Percentiles rank a stretch among this genome's conserved stretches.
phyloP scores from a whole-genome alignment of 1,140 invertebrate species.

The Battus philenor region DNA sequence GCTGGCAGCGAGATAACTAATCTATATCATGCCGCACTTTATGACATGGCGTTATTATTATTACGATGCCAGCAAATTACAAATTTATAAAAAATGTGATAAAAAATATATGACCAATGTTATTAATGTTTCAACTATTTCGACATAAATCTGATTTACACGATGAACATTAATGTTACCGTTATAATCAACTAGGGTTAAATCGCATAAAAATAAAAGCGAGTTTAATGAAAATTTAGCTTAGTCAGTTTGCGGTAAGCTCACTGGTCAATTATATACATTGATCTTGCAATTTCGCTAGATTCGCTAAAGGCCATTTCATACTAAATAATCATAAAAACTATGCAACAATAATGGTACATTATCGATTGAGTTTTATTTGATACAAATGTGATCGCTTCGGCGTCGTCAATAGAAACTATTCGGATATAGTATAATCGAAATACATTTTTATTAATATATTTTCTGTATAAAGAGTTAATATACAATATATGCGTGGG shows the following conservation, averaged over 20 bases:
- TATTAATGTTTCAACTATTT: too few relatives aligned
- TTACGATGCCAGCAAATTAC: too few relatives aligned
- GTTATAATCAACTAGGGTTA: too few relatives aligned
- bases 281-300: conserved; percentile 27
- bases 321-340: conserved; percentile 32
- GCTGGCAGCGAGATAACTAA: too few relatives aligned
- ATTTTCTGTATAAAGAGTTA: neutral
- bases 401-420: conserved; percentile 20
- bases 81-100: too few relatives aligned
- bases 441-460: conserved; percentile 1
- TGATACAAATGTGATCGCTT: conserved; percentile 58
- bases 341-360: conserved; percentile 53
- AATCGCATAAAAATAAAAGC: too few relatives aligned
- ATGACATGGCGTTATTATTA: too few relatives aligned
- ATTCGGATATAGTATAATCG: conserved; percentile 11
- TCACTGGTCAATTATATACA: conserved; percentile 25
- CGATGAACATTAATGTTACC: too few relatives aligned
- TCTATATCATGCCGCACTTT: too few relatives aligned
- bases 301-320: conserved; percentile 35
- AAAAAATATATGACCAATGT: too few relatives aligned
- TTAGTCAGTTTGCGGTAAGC: conserved; percentile 11
- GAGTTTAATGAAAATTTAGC: conserved; percentile 2
- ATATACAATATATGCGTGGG: conserved; percentile 10
- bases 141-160: too few relatives aligned
- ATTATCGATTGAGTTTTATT: conserved; percentile 58